These are phyloP conservation scores for Machaerirhynchus nigripectus DNA, from an alignment of 2,113 vertebrate species.

Conservation along the genomic window DNA sequence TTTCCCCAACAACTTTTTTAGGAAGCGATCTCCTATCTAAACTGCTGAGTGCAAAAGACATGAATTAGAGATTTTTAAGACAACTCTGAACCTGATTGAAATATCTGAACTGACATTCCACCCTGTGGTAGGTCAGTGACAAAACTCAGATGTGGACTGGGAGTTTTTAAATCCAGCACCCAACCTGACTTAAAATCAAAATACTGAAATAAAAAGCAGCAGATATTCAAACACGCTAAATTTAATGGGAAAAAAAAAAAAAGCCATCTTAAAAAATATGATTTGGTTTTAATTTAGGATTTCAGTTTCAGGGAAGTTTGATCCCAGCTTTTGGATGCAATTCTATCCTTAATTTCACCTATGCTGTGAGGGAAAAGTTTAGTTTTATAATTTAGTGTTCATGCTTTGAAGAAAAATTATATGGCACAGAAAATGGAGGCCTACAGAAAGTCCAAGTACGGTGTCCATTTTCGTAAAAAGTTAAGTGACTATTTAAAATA, in stretches of 20 bases:
- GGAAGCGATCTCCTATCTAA: not conserved
- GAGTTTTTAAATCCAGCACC: not conserved
- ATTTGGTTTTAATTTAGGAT: not conserved
- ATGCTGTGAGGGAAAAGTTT: not conserved
- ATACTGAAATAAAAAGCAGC: not conserved
- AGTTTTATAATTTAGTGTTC: not conserved
- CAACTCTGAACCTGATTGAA: slow-evolving; percentile 1
- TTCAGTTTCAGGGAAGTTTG: not conserved
- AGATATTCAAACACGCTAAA: not conserved
- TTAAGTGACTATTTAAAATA: not conserved
- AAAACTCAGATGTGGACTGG: not conserved
- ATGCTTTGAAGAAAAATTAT: not conserved
- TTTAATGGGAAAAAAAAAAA: not conserved
- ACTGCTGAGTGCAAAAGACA: not conserved
- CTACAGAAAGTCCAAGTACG: not conserved
- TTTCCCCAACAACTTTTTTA: slow-evolving; percentile 17
- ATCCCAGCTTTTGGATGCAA: not conserved
- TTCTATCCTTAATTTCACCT: not conserved
- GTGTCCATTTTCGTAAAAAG: not conserved
- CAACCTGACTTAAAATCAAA: not conserved
- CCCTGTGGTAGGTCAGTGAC: not conserved
- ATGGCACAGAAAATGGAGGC: not conserved
- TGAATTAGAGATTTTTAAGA: slow-evolving; percentile 15
- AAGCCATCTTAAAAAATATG: not conserved
- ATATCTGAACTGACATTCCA: not conserved